Base-by-base conservation (phyloP, 2,113 vertebrate species). In the Atlantisia rogersi region DNA sequence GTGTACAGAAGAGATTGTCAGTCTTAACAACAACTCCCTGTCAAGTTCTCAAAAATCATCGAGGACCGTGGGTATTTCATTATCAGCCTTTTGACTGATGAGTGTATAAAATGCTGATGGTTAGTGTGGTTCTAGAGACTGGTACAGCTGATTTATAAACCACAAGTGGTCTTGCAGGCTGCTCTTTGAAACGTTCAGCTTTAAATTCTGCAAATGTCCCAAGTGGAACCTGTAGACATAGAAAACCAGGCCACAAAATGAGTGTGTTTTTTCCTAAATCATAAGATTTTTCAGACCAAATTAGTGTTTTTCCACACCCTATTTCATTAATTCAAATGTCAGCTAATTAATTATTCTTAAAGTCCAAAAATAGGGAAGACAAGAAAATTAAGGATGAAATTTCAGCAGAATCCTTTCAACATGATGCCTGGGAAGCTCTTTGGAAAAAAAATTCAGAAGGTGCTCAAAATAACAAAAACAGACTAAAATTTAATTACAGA, bases 401-500 rank as follows among this genome's bases (percentile, higher is more conserved):
- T 90, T 94, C 60, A 71, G 58, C 25, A 50, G 35, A 90, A 86
- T 93, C 16, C 28, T 95, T 96, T 88, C 64, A 88, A 67, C 28
- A 12, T 59, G 88, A 56, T 52, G 35, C 76, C 37, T 94, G 28
- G 37, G 83, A 83, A 94, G 46, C 39, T 68, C 69, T 89, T 94
- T 58, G 82, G 44, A 48, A 71, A 95, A 83, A 91, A 68, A 86
- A 7, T 59, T 89, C 71, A 26, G 35, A 83, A 95, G 80, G 53
- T 90, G 82, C 58, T 82, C 48, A 78, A 94, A 94, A 71, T 86
- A 76, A 86, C 37, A 93, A 88, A 90, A 93, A 2, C n/a, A 92
- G 76, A 56, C 69, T 55, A 73, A 81, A 88, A 79, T 79, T 91
- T 82, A 86, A 96, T 89, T 92, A 92, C 77, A 82, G 53, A 82